Evolutionary conservation across 1,140 invertebrate genomes (phyloP).

Genomic region (Diabrotica undecimpunctata): DNA sequence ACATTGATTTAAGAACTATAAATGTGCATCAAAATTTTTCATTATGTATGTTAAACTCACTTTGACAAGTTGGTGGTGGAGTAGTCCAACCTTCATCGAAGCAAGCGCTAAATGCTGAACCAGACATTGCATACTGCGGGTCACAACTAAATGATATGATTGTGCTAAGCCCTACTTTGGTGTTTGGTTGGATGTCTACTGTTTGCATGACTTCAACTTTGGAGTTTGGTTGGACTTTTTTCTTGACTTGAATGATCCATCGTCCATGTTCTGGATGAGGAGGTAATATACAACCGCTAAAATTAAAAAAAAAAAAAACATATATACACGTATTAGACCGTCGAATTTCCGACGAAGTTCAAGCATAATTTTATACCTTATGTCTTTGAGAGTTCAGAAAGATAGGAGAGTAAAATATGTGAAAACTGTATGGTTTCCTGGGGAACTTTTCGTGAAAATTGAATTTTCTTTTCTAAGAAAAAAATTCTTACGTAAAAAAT

Average conservation of each 20-base stretch:
- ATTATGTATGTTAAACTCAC: conserved; percentile 20
- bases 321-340: neutral
- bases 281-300: conserved; percentile 25
- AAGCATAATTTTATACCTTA: no score
- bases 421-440: no score
- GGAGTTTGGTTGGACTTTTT: neutral
- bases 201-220: neutral
- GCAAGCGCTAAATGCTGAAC: conserved; percentile 17
- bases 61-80: conserved; percentile 19
- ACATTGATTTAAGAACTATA: neutral
- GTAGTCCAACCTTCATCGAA: conserved; percentile 20
- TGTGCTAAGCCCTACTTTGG: neutral
- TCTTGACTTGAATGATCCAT: conserved; percentile 18
- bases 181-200: no score
- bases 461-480: no score
- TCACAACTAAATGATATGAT: conserved; percentile 20
- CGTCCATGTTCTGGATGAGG: conserved; percentile 27
- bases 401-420: no score
- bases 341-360: no score
- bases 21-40: neutral
- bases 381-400: no score
- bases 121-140: conserved; percentile 21
- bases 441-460: no score
- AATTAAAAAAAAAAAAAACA: neutral
- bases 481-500: no score